phyloP scores from a whole-genome alignment of 2,113 vertebrate genomes.

The Leptobrachium leishanense region DNA sequence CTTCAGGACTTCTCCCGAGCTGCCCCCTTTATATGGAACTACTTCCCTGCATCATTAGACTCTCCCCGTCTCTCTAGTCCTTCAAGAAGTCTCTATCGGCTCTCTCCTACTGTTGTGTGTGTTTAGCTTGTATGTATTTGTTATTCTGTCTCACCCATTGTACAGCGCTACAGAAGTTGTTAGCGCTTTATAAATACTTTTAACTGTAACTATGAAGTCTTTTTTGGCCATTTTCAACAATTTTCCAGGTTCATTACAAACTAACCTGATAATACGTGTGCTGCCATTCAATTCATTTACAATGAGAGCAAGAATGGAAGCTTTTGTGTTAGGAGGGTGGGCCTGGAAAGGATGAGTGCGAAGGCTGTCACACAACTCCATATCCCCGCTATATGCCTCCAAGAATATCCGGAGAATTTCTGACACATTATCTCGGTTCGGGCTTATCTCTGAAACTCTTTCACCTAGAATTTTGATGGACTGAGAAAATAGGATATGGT shows the following conservation, averaged over 20 bases:
- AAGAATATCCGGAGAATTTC: conserved; percentile 91
- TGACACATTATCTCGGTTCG: conserved; percentile 85
- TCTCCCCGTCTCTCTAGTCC: no score
- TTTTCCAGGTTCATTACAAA: neutral
- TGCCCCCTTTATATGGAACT: no score
- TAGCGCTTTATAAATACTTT: no score
- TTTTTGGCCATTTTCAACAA: no score
- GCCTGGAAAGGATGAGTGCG: conserved; percentile 89
- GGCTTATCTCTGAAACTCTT: conserved; percentile 83
- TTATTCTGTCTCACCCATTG: no score
- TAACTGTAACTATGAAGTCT: no score
- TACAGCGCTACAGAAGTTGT: no score
- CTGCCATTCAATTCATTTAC: conserved; percentile 93
- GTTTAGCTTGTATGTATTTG: no score
- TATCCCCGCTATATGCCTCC: conserved; percentile 78
- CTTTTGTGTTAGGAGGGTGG: conserved; percentile 82
- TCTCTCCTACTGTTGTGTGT: no score
- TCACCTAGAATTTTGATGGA: conserved; percentile 94
- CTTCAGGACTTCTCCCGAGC: no score
- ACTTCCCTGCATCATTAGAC: no score
- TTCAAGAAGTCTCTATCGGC: no score
- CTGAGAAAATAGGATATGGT: conserved; percentile 59
- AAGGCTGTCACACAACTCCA: conserved; percentile 78
- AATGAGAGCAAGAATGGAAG: conserved; percentile 83
- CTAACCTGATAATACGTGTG: conserved; percentile 81